Percentiles rank a stretch among this genome's conserved stretches.
phyloP scores from a whole-genome alignment of 2,113 vertebrate genomes.

The Ctenodactylus gundi region DNA sequence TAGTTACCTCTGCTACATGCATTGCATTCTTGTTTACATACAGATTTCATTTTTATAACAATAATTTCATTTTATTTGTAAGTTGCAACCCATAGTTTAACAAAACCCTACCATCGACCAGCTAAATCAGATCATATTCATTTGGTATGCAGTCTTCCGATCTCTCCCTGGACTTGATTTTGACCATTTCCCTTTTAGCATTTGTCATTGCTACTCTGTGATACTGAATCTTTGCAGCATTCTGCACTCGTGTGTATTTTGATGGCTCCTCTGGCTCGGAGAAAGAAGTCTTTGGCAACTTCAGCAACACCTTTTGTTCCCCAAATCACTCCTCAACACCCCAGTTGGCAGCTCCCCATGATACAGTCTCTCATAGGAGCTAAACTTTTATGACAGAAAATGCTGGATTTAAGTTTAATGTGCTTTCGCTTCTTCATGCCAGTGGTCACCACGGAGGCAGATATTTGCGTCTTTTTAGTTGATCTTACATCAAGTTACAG shows the following conservation, averaged over 20 bases:
- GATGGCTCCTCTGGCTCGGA: neutral
- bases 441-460: neutral
- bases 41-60: neutral
- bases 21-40: neutral
- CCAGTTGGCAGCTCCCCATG: neutral
- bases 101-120: neutral
- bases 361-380: neutral
- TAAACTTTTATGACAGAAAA: neutral
- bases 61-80: slow-evolving; percentile 21
- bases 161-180: neutral
- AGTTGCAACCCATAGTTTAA: neutral
- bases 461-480: neutral
- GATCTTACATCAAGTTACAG: neutral
- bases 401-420: neutral
- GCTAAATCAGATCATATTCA: neutral
- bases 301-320: neutral
- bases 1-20: neutral
- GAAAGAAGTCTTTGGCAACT: neutral
- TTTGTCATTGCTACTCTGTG: neutral
- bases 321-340: neutral
- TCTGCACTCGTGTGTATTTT: neutral
- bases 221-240: neutral
- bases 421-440: neutral
- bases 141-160: neutral
- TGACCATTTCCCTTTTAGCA: neutral